Evolutionary conservation across 2,113 vertebrate genomes (phyloP), one percentile per base, ranked within the genome.

Genomic region (Forbesichthys agassizii): DNA sequence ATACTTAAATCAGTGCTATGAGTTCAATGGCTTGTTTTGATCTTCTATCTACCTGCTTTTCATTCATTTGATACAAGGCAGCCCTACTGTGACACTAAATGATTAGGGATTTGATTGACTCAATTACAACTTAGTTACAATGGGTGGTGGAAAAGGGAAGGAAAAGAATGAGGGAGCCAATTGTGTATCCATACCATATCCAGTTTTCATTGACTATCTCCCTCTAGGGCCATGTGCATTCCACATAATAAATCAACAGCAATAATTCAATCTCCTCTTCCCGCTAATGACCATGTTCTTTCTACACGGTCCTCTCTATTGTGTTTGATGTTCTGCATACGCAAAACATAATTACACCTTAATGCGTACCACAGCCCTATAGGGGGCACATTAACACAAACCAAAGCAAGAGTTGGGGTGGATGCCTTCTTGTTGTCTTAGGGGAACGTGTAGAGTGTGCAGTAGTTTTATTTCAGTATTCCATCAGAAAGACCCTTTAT

Each of bases 231-330:
- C 11, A 68, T 75, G 51, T 33, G 79, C 79, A 72, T 71, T 71
- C 27, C 75, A 81, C 80, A 89, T 86, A 89, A 89, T 86, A 89
- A 87, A 90, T 90, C 86, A 88, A 78, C 69, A 77, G 81, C 82
- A 78, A 86, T 87, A 79, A 86, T 86, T 88, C 61, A 83, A 85
- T 89, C 86, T 86, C 33, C 65, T 60, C 69, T 78, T 81, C 75
- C 27, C 77, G 68, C 48, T 87, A 74, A 60, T 86, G 83, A 82
- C 86, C 59, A n/a, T 57, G 54, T 59, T 84, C 58, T 51, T 51
- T 67, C 75, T 79, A 51, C 73, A 73, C 47, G 51, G 48, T 14
- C 46, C 47, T 55, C 47, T 58, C 10, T 3, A 3, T 64, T 77
- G 64, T 49, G 16, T 75, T 75, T 88, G 75, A 87, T 72, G 68